These are phyloP conservation scores for Carettochelys insculpta DNA, from an alignment of 2,113 vertebrate species.

Conservation along the genomic window DNA sequence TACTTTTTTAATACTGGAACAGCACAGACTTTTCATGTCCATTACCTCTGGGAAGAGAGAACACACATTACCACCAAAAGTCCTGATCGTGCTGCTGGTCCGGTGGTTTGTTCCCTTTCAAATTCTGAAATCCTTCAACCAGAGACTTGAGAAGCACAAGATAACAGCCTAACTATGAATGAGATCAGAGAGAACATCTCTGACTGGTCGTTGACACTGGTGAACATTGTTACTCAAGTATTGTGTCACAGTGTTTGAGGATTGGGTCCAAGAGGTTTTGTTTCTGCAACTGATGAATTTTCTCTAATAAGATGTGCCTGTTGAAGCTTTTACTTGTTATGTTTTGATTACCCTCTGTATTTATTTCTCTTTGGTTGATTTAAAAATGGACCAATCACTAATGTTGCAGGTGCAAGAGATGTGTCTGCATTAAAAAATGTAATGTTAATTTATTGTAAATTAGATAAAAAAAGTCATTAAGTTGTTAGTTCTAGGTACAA, in stretches of 20 bases:
- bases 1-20: neutral
- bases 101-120: neutral
- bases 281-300: slow-evolving; percentile 62
- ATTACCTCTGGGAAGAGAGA: neutral
- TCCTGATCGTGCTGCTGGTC: neutral
- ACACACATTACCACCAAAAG: neutral
- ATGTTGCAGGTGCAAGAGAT: slow-evolving; percentile 22
- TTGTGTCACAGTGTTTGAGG: slow-evolving; percentile 8
- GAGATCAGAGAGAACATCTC: neutral
- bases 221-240: neutral
- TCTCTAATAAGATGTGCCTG: slow-evolving; percentile 39
- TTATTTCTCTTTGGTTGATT: slow-evolving; percentile 52
- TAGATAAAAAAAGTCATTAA: neutral
- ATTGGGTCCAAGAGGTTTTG: slow-evolving; percentile 50
- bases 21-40: neutral
- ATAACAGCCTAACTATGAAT: neutral
- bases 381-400: slow-evolving; percentile 29
- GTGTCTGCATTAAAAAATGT: slow-evolving; percentile 24
- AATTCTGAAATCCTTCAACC: neutral
- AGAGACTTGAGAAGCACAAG: neutral
- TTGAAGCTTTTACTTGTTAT: slow-evolving; percentile 39
- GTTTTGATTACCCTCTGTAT: slow-evolving; percentile 37
- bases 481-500: slow-evolving; percentile 32
- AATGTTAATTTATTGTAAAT: slow-evolving; percentile 51
- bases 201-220: neutral